These are phyloP conservation scores for Sebastes wilsoni DNA, from an alignment of 2,797 vertebrate genomes.

Conservation along the genomic window DNA sequence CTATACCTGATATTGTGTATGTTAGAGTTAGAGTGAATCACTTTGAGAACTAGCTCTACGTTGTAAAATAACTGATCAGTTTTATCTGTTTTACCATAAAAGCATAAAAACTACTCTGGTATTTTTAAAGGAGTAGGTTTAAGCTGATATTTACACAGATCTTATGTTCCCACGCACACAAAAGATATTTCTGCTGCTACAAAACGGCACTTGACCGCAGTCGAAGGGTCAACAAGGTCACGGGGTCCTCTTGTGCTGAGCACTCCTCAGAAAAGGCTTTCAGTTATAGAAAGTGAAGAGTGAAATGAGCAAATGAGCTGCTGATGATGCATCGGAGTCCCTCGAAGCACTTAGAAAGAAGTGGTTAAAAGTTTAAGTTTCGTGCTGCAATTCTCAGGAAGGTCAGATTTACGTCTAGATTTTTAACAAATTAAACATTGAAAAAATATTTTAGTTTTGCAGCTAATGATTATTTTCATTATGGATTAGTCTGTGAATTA, in stretches of 20 bases:
- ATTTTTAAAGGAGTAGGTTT: not conserved
- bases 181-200: not conserved
- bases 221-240: slow-evolving; percentile 16
- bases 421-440: not conserved
- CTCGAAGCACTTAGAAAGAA: not conserved
- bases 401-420: not conserved
- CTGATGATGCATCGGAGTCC: not conserved
- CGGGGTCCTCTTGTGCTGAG: slow-evolving; percentile 7
- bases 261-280: slow-evolving; percentile 17
- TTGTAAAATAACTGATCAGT: not conserved
- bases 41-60: not conserved
- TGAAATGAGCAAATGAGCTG: slow-evolving; percentile 17
- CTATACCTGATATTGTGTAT: not conserved
- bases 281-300: slow-evolving; percentile 4
- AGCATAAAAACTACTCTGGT: not conserved
- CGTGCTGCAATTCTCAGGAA: too few relatives aligned
- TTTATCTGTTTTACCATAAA: not conserved
- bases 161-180: not conserved
- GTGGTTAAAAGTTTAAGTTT: not conserved
- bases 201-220: not conserved
- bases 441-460: too few relatives aligned
- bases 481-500: not conserved
- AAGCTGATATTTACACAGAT: not conserved
- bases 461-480: not conserved
- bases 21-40: not conserved